Evolutionary conservation across 2,113 vertebrate species (phyloP), one percentile per base, ranked within the genome.

Genomic region (Nansenia antarctica): DNA sequence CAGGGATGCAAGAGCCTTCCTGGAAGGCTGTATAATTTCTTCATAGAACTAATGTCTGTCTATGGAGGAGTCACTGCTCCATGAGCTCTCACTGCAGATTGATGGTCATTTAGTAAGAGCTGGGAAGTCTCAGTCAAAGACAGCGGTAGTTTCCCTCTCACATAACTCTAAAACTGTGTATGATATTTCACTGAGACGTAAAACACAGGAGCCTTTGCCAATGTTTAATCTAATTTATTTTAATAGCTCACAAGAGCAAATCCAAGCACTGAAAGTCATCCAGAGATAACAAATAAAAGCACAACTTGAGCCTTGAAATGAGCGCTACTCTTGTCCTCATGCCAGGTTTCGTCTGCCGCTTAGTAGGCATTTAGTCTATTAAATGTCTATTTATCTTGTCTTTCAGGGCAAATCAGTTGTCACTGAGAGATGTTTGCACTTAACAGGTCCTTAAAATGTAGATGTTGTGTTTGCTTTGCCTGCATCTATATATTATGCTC

Each of bases 261-360:
- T 68, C 54, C n/a, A 29, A 62, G 59, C 55, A 31, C 67, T 0
- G n/a, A 71, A 65, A 3, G 0, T 32, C 54, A 60, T 60, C 61
- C 67, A 81, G 60, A 57, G 24, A 85, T 74, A 82, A 82, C 54
- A 87, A 87, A 85, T 72, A 83, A 37, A 54, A 59, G 57, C 62
- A 47, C 37, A 35, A 15, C 29, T 49, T 65, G 54, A 69, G 37
- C 65, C 57, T 22, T 29, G 34, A 68, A 35, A 69, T 59, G 60
- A 39, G 64, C 29, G 66, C 60, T 73, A 35, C 30, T 69, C 20
- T 5, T 49, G 34, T 49, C 11, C 58, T 69, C 45, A 15, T 29
- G 39, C 27, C 29, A 39, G 53, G 34, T 81, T 78, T 66, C 72
- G 66, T 45, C 66, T 70, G 70, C 76, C 62, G 62, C 45, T 72